Conservation (phyloP, 2,113 vertebrate species). For the Riparia riparia region DNA sequence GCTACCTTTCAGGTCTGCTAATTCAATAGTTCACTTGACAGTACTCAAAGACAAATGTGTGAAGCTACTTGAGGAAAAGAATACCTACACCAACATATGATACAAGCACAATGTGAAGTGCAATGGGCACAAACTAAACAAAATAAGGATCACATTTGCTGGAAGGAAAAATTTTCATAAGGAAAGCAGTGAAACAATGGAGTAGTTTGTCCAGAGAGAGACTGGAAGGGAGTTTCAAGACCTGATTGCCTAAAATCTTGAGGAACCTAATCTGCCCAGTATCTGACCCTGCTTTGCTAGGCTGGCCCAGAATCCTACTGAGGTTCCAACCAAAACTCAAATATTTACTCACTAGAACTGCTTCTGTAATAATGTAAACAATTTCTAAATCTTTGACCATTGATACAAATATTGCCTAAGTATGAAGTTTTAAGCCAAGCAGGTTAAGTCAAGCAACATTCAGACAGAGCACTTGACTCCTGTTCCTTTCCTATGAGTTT, state of each 20-base stretch:
- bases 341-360: neutral
- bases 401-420: neutral
- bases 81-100: too few species aligned
- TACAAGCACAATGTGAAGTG: neutral
- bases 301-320: neutral
- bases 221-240: neutral
- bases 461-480: neutral
- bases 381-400: neutral
- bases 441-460: neutral
- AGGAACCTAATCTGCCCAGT: fast-evolving
- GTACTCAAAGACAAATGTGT: neutral
- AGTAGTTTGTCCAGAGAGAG: neutral
- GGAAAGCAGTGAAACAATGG: neutral
- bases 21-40: neutral
- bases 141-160: neutral
- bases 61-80: neutral
- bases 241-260: neutral
- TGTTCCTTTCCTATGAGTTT: neutral
- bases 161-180: neutral
- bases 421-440: neutral
- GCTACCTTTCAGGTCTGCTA: neutral
- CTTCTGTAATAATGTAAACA: neutral
- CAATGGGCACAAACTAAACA: neutral
- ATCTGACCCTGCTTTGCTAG: neutral
- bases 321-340: neutral